Evolutionary conservation across 1,140 invertebrate species (phyloP), one percentile per base, ranked within the genome.

Genomic region (Zaprionus ornatus): DNA sequence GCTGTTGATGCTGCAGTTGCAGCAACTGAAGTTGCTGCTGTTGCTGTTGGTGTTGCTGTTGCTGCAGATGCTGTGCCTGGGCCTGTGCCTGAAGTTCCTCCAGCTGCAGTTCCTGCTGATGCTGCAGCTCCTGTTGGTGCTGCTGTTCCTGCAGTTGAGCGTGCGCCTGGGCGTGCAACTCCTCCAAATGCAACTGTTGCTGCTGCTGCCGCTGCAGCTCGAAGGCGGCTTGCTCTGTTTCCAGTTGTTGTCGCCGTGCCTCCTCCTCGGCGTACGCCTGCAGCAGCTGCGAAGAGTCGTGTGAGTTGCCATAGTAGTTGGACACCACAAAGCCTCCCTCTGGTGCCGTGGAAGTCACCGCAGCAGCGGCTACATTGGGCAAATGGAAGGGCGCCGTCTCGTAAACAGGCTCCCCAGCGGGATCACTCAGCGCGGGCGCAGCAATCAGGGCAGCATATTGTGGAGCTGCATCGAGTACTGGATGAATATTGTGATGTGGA

Each of bases 241-340:
- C 85, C 25, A 82, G 40, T n/a, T 87, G 87, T 48, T 91, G 77
- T 1, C 82, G 79, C 0, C 77, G 82, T 0, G 83, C 78, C 35
- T 92, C 91, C 21, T 92, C 88, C 21, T 90, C 91, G 5, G 90
- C 90, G 32, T 90, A 90, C 0, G 90, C 83, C 40, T 91, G 79
- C 6, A 92, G 52, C 25, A 91, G 74, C 29, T 84, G 79, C 6
- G 88, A 90, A 2, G 91, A 91, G 32, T 91, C 82, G 40, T 90
- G 88, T 1, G 70, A 50, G 32, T 91, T 88, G 2, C 79, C 80
- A 60, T 86, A 92, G 60, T 87, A 92, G 48, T 92, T 92, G 19
- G 91, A 92, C 1, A 92, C 91, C 4, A 92, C 82, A 62, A 92
- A 92, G 9, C 91, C 91, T 0, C 82, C 77, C 56, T 91, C 86